phyloP scores from a whole-genome alignment of 2,888 invertebrate species.

The Trachelus iudaicus region DNA sequence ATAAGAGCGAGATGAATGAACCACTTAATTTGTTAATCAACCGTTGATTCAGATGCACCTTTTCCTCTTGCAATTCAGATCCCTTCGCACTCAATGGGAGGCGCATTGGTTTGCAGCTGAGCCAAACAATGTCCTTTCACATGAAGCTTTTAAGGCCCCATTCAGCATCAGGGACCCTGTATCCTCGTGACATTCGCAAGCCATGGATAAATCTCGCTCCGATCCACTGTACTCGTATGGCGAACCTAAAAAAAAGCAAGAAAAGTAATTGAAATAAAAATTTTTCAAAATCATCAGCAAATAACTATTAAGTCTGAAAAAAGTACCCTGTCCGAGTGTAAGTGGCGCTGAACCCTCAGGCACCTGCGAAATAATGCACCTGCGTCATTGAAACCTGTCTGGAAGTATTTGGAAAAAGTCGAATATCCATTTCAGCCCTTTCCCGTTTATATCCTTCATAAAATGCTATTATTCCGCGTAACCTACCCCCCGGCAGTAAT shows the following conservation, averaged over 20 bases:
- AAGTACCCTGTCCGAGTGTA: background rate
- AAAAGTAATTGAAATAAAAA: background rate
- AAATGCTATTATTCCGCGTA: background rate
- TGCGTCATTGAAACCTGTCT: background rate
- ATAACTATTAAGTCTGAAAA: background rate
- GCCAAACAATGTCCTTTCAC: conserved; percentile 64
- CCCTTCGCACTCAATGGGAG: conserved; percentile 42
- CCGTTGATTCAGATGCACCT: conserved; percentile 64
- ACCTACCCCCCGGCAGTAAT: background rate
- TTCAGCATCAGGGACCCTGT: conserved; percentile 33
- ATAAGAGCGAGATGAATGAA: conserved; percentile 51
- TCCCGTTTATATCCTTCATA: background rate
- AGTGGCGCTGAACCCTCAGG: background rate
- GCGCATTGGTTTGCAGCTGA: conserved; percentile 58
- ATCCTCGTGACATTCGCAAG: conserved; percentile 24
- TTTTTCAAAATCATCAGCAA: background rate
- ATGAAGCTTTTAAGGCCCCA: conserved; percentile 63
- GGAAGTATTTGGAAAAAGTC: background rate
- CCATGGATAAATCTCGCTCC: background rate
- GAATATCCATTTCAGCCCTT: background rate
- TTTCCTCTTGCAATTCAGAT: conserved; percentile 40
- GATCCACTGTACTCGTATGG: background rate
- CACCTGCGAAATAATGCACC: background rate
- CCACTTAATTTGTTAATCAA: conserved; percentile 64
- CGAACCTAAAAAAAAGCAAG: background rate